These are phyloP conservation scores for Mercenaria mercenaria DNA, from an alignment of 1,140 invertebrate genomes.

Conservation along the genomic window DNA sequence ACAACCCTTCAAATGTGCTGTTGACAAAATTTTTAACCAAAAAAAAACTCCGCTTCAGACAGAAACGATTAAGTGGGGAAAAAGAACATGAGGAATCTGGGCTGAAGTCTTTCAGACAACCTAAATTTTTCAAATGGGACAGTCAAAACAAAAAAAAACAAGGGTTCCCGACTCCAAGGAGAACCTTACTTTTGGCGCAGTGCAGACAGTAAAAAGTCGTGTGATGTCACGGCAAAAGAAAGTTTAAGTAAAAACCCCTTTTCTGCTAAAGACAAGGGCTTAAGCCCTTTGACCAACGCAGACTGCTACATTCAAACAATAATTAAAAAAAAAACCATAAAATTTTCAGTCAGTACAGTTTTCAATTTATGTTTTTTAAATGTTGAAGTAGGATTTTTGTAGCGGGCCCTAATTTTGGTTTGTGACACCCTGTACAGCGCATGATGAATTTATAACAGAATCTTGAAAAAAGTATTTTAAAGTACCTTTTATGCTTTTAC, in stretches of 20 bases:
- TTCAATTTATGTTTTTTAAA: conserved; percentile 50
- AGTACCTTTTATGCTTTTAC: neutral
- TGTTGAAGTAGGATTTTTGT: conserved; percentile 27
- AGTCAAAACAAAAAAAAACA: neutral
- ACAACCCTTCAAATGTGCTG: neutral
- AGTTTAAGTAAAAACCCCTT: conserved; percentile 37
- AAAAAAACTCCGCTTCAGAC: neutral
- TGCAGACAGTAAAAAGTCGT: conserved; percentile 10
- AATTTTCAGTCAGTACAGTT: conserved; percentile 55
- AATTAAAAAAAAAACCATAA: conserved; percentile 26
- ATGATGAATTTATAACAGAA: neutral
- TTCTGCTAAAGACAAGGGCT: neutral
- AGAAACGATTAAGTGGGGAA: neutral
- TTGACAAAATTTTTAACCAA: neutral
- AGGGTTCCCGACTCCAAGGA: neutral
- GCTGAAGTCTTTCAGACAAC: neutral
- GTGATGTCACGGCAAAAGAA: conserved; percentile 23
- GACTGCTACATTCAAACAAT: neutral
- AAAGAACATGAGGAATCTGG: neutral
- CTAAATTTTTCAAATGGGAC: neutral
- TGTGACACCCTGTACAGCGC: neutral
- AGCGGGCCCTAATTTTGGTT: neutral
- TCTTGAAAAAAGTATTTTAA: neutral
- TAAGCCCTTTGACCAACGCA: neutral
- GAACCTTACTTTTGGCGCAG: conserved; percentile 28